Evolutionary conservation across 2,888 invertebrate species (phyloP).

Genomic region (Strigamia crassipes): DNA sequence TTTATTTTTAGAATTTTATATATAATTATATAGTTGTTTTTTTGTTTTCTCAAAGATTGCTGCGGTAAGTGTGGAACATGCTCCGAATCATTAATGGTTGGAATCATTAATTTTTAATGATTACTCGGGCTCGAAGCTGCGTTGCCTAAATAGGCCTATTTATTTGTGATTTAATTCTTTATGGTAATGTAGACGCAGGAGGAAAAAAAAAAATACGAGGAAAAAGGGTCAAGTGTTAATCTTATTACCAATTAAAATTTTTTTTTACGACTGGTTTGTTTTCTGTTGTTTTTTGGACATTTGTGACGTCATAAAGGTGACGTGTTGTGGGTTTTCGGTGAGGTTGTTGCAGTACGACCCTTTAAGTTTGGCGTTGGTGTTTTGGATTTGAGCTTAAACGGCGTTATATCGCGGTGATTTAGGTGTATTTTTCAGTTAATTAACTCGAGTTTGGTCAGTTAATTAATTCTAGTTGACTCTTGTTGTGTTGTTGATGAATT

Average conservation of each 20-base stretch:
- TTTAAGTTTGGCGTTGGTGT: background rate
- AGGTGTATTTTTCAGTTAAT: background rate
- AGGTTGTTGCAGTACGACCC: too few species aligned
- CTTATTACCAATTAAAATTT: too few species aligned
- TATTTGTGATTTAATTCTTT: too few species aligned
- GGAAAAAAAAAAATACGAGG: too few species aligned
- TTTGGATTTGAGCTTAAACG: background rate
- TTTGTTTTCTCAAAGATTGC: background rate
- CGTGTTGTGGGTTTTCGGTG: too few species aligned
- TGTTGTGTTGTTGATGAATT: background rate
- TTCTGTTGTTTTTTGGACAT: too few species aligned
- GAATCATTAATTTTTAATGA: background rate
- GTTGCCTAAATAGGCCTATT: background rate
- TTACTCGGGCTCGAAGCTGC: background rate
- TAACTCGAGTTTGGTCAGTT: conserved; percentile 2
- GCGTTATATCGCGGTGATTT: background rate
- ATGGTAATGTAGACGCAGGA: too few species aligned
- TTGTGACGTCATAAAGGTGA: too few species aligned
- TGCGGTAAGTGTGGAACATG: background rate
- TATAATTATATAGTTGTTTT: too few species aligned
- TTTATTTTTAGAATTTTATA: too few species aligned
- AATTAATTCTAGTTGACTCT: conserved; percentile 25
- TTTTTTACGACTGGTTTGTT: too few species aligned
- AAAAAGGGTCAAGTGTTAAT: too few species aligned
- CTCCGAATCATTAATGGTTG: background rate